These are phyloP conservation scores for Amphimallon solstitiale DNA, from an alignment of 2,888 invertebrate species.

Conservation along the genomic window DNA sequence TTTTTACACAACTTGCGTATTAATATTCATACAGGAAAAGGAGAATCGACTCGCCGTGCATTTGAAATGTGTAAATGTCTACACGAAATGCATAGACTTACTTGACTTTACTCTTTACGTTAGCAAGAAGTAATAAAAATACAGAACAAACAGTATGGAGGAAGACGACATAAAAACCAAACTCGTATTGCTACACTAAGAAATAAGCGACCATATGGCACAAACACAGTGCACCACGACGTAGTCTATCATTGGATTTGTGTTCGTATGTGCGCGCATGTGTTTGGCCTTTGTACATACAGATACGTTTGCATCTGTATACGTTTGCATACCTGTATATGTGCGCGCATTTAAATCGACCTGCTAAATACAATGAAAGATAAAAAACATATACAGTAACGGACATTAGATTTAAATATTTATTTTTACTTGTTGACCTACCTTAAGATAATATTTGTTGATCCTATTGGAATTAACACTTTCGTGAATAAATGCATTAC, in stretches of 20 bases:
- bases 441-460: constrained; percentile 26
- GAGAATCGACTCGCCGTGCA: constrained; percentile 27
- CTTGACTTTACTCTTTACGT: constrained; percentile 37
- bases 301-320: constrained; percentile 2
- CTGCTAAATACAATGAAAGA: constrained; percentile 6
- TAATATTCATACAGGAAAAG: constrained; percentile 32
- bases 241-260: constrained; percentile 22
- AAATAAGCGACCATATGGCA: constrained; percentile 45
- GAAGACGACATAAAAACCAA: constrained; percentile 38
- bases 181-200: constrained; percentile 43
- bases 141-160: constrained; percentile 35
- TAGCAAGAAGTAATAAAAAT: constrained; percentile 35
- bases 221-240: constrained; percentile 26
- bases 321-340: constrained; percentile 8
- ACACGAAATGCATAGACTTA: constrained; percentile 21
- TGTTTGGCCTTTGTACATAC: constrained; percentile 10
- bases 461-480: constrained; percentile 22
- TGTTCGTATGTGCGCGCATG: constrained; percentile 14
- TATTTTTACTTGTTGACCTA: constrained; percentile 28
- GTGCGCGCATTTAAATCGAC: constrained; percentile 31
- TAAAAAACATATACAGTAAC: constrained; percentile 16
- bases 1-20: constrained; percentile 17
- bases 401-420: constrained; percentile 26
- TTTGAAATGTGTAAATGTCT: constrained; percentile 31
- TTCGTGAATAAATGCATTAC: constrained; percentile 2